Percentiles rank a stretch among this genome's conserved stretches.
phyloP scores from a whole-genome alignment of 2,113 vertebrate species.

The Toxotes jaculatrix region DNA sequence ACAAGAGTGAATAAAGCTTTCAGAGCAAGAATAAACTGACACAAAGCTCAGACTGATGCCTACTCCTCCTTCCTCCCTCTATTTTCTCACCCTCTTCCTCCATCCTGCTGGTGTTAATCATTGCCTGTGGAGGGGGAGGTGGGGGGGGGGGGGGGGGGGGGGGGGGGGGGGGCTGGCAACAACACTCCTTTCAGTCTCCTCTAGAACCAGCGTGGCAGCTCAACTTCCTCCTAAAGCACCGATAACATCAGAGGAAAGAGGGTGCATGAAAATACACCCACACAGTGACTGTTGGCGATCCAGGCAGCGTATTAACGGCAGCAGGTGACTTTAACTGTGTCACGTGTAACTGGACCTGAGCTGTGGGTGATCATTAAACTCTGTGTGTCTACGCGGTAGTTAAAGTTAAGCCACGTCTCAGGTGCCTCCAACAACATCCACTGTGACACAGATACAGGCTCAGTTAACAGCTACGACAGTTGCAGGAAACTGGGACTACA shows the following conservation, averaged over 20 bases:
- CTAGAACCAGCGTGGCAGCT: constrained; percentile 20
- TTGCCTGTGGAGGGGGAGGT: constrained; percentile 34
- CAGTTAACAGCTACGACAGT: constrained; percentile 7
- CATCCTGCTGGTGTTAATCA: constrained; percentile 71
- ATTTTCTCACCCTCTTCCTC: constrained; percentile 62
- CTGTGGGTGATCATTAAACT: constrained; percentile 53
- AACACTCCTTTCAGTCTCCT: constrained; percentile 30
- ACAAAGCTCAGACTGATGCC: constrained; percentile 18
- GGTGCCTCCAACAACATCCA: constrained; percentile 37
- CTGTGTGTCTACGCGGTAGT: constrained; percentile 12
- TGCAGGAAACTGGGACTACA: constrained; percentile 1
- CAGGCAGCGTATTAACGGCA: constrained; percentile 19
- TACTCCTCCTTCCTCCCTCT: constrained; percentile 18
- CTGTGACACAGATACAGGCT: constrained; percentile 45
- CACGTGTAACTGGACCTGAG: constrained; percentile 35
- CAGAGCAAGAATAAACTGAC: constrained; percentile 36
- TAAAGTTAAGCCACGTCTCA: constrained; percentile 54
- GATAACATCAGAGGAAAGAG: constrained; percentile 38
- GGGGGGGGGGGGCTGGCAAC: constrained; percentile 25
- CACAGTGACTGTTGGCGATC: background rate
- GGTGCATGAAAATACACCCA: constrained; percentile 1
- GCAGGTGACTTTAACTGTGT: constrained; percentile 24
- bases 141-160: too few relatives aligned
- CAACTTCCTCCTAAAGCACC: constrained; percentile 39
- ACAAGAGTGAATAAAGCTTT: constrained; percentile 29